phyloP scores from a whole-genome alignment of 2,113 vertebrate genomes.

The Morone saxatilis region DNA sequence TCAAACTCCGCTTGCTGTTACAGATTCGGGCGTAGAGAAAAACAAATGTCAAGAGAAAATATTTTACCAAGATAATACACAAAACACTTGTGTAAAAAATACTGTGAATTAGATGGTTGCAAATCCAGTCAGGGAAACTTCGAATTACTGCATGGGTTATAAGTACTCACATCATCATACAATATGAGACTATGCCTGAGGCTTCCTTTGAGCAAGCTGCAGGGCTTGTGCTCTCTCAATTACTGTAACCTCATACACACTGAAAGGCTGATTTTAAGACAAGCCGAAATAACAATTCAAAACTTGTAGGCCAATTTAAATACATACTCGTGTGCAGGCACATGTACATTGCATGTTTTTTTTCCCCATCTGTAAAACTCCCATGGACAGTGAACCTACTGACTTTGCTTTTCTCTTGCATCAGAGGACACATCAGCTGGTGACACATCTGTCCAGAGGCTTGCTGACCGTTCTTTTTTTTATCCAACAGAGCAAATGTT shows the following conservation, averaged over 20 bases:
- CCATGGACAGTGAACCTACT: neutral
- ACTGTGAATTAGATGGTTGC: neutral
- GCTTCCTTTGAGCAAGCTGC: constrained; percentile 48
- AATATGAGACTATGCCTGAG: constrained; percentile 42
- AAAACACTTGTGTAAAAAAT: neutral
- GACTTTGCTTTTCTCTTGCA: constrained; percentile 24
- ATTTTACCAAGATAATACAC: neutral
- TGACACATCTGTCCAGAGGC: constrained; percentile 43
- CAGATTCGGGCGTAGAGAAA: neutral
- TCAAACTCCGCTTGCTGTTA: constrained; percentile 7
- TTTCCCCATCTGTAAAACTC: neutral
- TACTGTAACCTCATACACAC: constrained; percentile 25
- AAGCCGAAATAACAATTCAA: constrained; percentile 21
- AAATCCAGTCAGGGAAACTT: constrained; percentile 9
- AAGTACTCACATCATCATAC: constrained; percentile 50
- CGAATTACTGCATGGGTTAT: constrained; percentile 21
- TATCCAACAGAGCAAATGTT: constrained; percentile 45
- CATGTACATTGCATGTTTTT: neutral
- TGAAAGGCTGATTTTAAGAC: constrained; percentile 6
- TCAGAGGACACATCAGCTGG: constrained; percentile 35
- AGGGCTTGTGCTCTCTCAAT: constrained; percentile 40
- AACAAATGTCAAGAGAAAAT: constrained; percentile 1
- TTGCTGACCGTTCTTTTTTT: constrained; percentile 50
- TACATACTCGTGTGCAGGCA: neutral
- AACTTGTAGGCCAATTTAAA: constrained; percentile 23